A percentile compares a stretch with the other conserved stretches of the same genome.
Evolutionary conservation across 2,888 invertebrate genomes (phyloP).

Genomic region (Odontothrips loti): DNA sequence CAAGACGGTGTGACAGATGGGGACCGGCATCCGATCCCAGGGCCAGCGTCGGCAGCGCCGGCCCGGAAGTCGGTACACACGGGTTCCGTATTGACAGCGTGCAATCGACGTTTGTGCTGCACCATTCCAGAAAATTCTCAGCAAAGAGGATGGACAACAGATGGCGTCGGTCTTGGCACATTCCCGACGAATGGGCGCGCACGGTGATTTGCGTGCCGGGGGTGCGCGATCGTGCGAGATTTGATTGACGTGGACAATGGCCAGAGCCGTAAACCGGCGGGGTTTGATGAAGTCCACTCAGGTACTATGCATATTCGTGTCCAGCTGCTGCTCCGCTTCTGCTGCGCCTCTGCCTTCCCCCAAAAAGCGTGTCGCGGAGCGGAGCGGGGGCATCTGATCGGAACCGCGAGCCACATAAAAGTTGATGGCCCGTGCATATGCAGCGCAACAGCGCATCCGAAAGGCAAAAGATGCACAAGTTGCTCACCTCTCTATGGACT

Average conservation of each 20-base stretch:
- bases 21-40: not conserved
- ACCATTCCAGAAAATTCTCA: too few species aligned
- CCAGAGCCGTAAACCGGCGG: not conserved
- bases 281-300: not conserved
- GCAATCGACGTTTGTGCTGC: too few species aligned
- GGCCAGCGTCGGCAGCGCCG: too few species aligned
- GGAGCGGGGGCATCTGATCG: not conserved
- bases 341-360: too few species aligned
- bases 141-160: too few species aligned
- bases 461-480: not conserved
- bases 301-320: not conserved
- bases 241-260: not conserved
- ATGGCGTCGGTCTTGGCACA: too few species aligned
- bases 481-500: not conserved
- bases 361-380: too few species aligned
- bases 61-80: too few species aligned
- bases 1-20: not conserved
- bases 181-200: too few species aligned
- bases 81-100: too few species aligned
- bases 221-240: not conserved
- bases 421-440: constrained; percentile 8
- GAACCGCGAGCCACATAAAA: not conserved
- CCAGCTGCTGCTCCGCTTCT: not conserved
- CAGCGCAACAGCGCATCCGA: not conserved
- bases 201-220: too few species aligned